A percentile compares a stretch with the other conserved stretches of the same genome.
Evolutionary conservation across 2,888 invertebrate genomes (phyloP).

Genomic region (Sphaerophoria rueppellii): DNA sequence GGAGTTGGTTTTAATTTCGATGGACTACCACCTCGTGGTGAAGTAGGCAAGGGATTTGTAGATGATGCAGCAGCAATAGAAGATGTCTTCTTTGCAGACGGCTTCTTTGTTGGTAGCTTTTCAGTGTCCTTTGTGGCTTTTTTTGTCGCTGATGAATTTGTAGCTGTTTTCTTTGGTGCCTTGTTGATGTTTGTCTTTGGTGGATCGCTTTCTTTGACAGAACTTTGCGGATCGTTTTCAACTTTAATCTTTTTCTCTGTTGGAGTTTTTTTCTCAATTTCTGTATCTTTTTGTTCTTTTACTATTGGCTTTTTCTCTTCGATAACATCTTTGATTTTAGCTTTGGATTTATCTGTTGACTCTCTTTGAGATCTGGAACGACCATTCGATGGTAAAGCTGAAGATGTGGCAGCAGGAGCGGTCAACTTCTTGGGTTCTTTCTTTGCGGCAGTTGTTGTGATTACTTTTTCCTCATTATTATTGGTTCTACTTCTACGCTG

Average conservation of each 20-base stretch:
- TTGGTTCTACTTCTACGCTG: constrained; percentile 84
- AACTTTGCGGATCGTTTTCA: constrained; percentile 17
- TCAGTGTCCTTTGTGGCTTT: constrained; percentile 73
- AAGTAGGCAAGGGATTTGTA: constrained; percentile 3
- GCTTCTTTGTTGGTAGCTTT: constrained; percentile 83
- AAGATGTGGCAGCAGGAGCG: constrained; percentile 33
- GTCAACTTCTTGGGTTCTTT: constrained; percentile 62
- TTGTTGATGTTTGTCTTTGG: constrained; percentile 72
- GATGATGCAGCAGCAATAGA: constrained; percentile 15
- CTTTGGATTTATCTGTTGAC: constrained; percentile 75
- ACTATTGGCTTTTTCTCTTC: constrained; percentile 81
- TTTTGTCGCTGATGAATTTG: constrained; percentile 44
- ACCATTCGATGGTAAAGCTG: constrained; percentile 32
- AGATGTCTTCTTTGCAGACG: constrained; percentile 73
- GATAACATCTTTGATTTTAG: constrained; percentile 62
- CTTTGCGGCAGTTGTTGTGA: constrained; percentile 78
- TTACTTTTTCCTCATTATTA: constrained; percentile 82
- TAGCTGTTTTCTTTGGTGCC: constrained; percentile 53
- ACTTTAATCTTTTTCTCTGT: constrained; percentile 28
- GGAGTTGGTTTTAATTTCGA: constrained; percentile 46
- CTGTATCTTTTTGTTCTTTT: constrained; percentile 67
- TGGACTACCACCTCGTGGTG: constrained; percentile 20
- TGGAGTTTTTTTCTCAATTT: constrained; percentile 9
- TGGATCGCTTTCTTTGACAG: constrained; percentile 56
- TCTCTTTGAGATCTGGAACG: constrained; percentile 45